A percentile compares a stretch with the other conserved stretches of the same genome.
Evolutionary conservation across 2,113 vertebrate genomes (phyloP).

Genomic region (Rhabdornis inornatus): DNA sequence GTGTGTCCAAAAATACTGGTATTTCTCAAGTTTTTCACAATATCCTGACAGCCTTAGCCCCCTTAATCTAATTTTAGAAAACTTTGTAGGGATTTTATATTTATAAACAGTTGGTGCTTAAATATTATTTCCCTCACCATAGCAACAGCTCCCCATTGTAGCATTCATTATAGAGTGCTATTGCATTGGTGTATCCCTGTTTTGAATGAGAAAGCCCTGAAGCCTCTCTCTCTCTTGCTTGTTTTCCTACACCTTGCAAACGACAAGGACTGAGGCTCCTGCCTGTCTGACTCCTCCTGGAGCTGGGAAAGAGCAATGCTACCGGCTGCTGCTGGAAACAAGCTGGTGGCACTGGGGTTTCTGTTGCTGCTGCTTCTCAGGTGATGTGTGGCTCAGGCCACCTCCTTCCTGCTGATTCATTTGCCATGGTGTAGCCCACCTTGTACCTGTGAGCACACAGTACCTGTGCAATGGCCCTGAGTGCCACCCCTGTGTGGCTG

Average conservation of each 20-base stretch:
- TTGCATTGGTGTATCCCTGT: constrained; percentile 26
- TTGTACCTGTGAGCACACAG: accelerated
- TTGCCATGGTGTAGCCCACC: not conserved
- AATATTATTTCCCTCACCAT: constrained; percentile 55
- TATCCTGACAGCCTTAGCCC: constrained; percentile 15
- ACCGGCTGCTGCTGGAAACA: not conserved
- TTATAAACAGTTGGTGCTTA: constrained; percentile 57
- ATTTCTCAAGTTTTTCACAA: constrained; percentile 26
- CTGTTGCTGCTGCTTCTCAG: not conserved
- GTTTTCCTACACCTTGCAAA: not conserved
- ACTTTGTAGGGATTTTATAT: constrained; percentile 37
- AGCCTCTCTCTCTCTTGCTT: not conserved
- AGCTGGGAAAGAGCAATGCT: not conserved
- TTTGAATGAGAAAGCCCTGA: constrained; percentile 24
- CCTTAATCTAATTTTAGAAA: constrained; percentile 48
- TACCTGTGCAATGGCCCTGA: not conserved
- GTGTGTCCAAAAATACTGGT: not conserved
- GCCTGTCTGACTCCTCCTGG: not conserved
- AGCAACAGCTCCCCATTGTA: constrained; percentile 6
- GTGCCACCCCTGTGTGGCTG: accelerated
- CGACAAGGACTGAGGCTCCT: not conserved
- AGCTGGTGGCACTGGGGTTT: accelerated
- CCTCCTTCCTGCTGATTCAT: not conserved
- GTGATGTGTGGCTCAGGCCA: not conserved
- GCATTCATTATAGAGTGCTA: not conserved